Conservation (phyloP, 2,113 vertebrate species). For the Paracyprichromis sp. region DNA sequence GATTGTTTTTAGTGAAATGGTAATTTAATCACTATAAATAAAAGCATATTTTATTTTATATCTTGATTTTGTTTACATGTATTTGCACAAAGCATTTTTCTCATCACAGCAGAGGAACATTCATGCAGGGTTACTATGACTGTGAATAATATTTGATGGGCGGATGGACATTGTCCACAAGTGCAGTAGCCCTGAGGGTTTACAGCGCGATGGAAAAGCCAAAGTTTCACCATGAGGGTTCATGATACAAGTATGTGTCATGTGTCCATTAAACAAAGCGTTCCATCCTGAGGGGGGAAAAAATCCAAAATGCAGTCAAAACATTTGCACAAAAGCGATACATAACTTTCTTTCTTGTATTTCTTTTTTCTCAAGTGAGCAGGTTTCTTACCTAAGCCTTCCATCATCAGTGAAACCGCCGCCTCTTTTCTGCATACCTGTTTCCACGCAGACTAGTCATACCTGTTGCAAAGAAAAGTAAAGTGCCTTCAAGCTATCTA, state of each 20-base stretch:
- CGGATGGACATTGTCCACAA: too few relatives aligned
- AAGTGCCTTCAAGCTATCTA: neutral
- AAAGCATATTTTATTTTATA: constrained; percentile 67
- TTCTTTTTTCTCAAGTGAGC: neutral
- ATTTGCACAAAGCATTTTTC: too few relatives aligned
- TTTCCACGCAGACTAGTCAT: neutral
- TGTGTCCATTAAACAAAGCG: too few relatives aligned
- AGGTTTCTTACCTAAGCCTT: constrained; percentile 1
- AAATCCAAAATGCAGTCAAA: neutral
- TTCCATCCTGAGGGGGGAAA: neutral
- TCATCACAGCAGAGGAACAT: too few relatives aligned
- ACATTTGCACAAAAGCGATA: neutral
- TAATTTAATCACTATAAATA: constrained; percentile 60
- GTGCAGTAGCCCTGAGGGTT: too few relatives aligned
- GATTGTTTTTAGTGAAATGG: constrained; percentile 19
- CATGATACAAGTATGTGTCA: too few relatives aligned
- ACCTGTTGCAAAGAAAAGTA: neutral
- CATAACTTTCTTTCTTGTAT: neutral
- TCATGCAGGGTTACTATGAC: too few relatives aligned
- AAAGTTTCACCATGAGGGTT: too few relatives aligned
- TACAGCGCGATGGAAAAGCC: too few relatives aligned
- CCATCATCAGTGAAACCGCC: neutral
- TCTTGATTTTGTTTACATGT: neutral
- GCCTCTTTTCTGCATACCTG: neutral
- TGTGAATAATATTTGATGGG: too few relatives aligned